These are phyloP conservation scores for Aphelocoma californica DNA, from an alignment of 2,797 vertebrate genomes.

Conservation along the genomic window DNA sequence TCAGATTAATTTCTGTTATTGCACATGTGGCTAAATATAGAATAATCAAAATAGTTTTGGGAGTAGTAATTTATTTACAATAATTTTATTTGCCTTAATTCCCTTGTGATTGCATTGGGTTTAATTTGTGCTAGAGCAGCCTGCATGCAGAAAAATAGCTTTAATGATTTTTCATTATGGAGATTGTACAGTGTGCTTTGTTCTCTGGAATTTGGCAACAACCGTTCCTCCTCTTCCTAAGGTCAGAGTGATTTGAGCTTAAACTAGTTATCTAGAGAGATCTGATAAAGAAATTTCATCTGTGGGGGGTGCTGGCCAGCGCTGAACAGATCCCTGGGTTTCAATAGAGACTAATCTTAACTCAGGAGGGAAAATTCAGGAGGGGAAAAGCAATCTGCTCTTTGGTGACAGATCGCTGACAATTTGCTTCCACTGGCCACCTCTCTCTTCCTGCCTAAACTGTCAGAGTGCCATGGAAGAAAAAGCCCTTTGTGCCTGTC, in stretches of 20 bases:
- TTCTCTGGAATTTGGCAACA: constrained; percentile 27
- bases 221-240: neutral
- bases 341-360: constrained; percentile 46
- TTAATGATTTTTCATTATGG: constrained; percentile 53
- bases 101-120: constrained; percentile 11
- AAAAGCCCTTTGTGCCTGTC: constrained; percentile 55
- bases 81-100: constrained; percentile 55
- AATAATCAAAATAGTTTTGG: constrained; percentile 7
- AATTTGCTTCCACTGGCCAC: constrained; percentile 60
- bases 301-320: constrained; percentile 4
- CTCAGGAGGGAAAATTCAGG: constrained; percentile 30
- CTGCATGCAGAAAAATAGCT: constrained; percentile 36
- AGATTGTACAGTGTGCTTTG: constrained; percentile 1
- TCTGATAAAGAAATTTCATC: constrained; percentile 60
- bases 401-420: constrained; percentile 35
- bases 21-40: neutral
- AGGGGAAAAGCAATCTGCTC: constrained; percentile 43
- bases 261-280: constrained; percentile 35
- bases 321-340: constrained; percentile 34
- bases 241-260: constrained; percentile 43
- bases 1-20: constrained; percentile 30
- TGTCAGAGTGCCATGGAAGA: constrained; percentile 49
- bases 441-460: constrained; percentile 59
- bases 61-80: constrained; percentile 22
- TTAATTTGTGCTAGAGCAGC: constrained; percentile 42